Base-by-base conservation (phyloP, 1,140 invertebrate genomes). In the Drosophila persimilis region DNA sequence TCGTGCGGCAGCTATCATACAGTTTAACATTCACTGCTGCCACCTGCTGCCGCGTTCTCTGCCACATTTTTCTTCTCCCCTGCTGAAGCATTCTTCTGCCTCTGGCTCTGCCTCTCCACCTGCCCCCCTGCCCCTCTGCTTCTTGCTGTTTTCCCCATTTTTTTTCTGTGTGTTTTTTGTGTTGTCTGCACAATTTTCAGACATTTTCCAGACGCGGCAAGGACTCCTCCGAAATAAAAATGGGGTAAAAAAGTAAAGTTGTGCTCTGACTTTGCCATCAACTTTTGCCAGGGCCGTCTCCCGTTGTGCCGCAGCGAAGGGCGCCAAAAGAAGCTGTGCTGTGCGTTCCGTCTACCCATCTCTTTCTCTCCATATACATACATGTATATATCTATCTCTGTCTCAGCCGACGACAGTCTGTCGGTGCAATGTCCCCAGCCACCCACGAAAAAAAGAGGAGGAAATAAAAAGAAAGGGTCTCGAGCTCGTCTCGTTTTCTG, bases 171-270 rank as follows among this genome's bases (percentile, higher is more conserved):
- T 44, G 15, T 9, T 45, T 50, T 69, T 44, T 45, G 55, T 80
- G 77, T 84, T 86, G 81, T 85, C 81, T 81, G 81, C 70, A 62
- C 66, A 85, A 89, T 88, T 88, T 88, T 88, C 83, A 88, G 83
- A 88, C 83, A 88, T 88, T 88, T 88, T 88, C 83, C 83, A 88
- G 83, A 88, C 83, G 75, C 64, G 35, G 71, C 67, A 84, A 69
- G 54, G 61, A 64, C 73, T 63, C 67, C 58, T 63, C 67, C 58
- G 61, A 84, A 78, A 81, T 63, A 65, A 58, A 69, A 29, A 31
- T 41, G 48, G 51, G 59, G 24, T 31, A 63, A 64, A 56, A 44
- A 61, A 26, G 48, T 41, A 69, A 39, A 13, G 43, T 46, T 52
- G 55, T 48, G 50, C 63, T 71, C 63, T 69, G 83, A 84, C 74